Conservation (phyloP, 2,888 invertebrate species). For the Pterostichus madidus region DNA sequence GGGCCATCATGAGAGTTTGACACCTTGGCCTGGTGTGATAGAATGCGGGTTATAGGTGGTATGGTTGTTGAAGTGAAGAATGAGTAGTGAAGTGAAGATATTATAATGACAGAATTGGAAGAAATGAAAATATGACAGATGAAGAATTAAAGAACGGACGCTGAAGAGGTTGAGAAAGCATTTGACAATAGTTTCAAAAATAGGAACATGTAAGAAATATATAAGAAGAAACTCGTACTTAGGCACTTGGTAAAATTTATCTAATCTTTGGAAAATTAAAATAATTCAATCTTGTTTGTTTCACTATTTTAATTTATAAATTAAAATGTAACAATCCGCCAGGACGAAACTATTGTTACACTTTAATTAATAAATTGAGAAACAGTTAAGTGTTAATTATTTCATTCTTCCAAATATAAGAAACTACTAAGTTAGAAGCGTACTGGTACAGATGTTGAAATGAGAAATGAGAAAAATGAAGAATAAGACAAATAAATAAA, state of each 20-base stretch:
- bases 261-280: no score
- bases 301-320: no score
- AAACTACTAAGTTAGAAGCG: not conserved
- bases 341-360: no score
- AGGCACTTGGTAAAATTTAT: no score
- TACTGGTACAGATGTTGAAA: not conserved
- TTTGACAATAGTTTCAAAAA: no score
- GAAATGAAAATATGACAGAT: not conserved
- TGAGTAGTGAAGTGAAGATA: not conserved
- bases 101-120: not conserved
- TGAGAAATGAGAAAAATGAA: not conserved
- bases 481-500: constrained; percentile 6
- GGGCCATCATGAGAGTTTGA: constrained; percentile 83
- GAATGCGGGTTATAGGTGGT: no score
- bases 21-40: constrained; percentile 66
- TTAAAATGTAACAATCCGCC: no score
- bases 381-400: no score
- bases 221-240: not conserved
- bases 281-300: no score
- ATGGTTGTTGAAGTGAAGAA: not conserved
- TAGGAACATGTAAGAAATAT: not conserved
- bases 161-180: no score
- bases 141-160: not conserved
- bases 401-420: no score
- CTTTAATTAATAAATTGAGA: no score